Evolutionary conservation across 2,888 invertebrate genomes (phyloP).

Genomic region (Dusona sp.): DNA sequence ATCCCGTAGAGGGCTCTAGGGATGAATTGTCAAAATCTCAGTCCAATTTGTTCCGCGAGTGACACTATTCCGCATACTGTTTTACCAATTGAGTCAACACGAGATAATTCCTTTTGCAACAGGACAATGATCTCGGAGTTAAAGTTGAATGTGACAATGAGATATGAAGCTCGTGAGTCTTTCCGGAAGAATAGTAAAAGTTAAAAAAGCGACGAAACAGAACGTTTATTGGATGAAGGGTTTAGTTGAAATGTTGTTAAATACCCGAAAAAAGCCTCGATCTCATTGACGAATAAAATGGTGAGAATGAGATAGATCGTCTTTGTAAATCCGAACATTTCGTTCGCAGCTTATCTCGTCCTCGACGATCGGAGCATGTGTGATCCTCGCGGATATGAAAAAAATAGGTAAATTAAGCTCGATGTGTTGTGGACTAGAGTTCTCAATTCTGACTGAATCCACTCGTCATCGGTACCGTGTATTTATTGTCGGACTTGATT

Average conservation of each 20-base stretch:
- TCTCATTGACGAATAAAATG: slow-evolving; percentile 32
- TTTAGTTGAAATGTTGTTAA: slow-evolving; percentile 15
- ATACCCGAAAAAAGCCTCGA: slow-evolving; percentile 67
- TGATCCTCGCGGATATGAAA: slow-evolving; percentile 13
- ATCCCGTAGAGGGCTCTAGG: too few species aligned
- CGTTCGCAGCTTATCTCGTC: slow-evolving; percentile 11
- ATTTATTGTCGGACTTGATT: slow-evolving; percentile 62
- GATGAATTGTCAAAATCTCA: too few species aligned
- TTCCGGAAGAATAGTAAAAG: neutral
- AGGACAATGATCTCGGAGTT: neutral
- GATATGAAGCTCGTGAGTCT: neutral
- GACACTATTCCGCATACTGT: neutral
- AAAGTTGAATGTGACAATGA: neutral
- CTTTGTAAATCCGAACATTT: slow-evolving; percentile 36
- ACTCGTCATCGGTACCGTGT: slow-evolving; percentile 53
- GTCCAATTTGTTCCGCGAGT: too few species aligned
- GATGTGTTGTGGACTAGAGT: slow-evolving; percentile 35
- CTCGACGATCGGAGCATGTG: slow-evolving; percentile 2
- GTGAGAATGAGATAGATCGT: slow-evolving; percentile 34
- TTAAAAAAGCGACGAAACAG: neutral
- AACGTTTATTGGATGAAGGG: neutral
- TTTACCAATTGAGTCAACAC: neutral
- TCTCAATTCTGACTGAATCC: slow-evolving; percentile 63
- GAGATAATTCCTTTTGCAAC: neutral
- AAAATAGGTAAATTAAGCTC: neutral